Evolutionary conservation across 2,888 invertebrate species (phyloP).

Genomic region (Cephus spinipes): DNA sequence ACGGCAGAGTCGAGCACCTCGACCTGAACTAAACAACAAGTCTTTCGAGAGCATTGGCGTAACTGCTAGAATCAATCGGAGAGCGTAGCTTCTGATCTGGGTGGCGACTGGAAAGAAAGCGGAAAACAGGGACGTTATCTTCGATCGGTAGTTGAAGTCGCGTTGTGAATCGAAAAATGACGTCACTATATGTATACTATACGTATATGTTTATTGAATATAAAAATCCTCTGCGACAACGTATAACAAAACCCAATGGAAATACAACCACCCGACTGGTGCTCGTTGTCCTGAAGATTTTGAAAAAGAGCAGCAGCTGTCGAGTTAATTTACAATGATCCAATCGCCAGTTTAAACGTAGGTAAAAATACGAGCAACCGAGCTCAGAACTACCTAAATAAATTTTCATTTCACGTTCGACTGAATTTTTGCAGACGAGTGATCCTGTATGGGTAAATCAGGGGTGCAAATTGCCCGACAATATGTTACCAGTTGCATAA

Average conservation of each 20-base stretch:
- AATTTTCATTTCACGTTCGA: conserved; percentile 61
- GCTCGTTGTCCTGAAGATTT: background rate
- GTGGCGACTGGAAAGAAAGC: no score
- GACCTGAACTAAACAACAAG: no score
- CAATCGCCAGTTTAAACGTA: background rate
- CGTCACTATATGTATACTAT: no score
- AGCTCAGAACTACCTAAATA: conserved; percentile 34
- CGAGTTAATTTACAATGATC: conserved; percentile 31
- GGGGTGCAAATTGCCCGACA: conserved; percentile 55
- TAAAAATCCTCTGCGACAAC: background rate
- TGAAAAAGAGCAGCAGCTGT: conserved; percentile 14
- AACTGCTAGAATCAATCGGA: no score
- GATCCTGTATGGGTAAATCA: conserved; percentile 44
- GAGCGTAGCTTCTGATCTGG: no score
- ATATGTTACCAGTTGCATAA: conserved; percentile 59
- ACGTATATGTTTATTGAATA: no score
- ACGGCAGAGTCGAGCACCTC: no score
- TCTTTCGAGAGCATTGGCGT: no score
- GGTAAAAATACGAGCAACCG: background rate
- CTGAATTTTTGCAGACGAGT: conserved; percentile 50
- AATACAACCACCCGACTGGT: background rate
- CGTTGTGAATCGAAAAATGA: no score
- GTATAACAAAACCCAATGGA: background rate
- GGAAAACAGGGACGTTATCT: no score
- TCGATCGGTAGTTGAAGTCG: no score